A percentile compares a stretch with the other conserved stretches of the same genome.
phyloP scores from a whole-genome alignment of 2,888 invertebrate genomes.

The Prosopocoilus inquinatus region DNA sequence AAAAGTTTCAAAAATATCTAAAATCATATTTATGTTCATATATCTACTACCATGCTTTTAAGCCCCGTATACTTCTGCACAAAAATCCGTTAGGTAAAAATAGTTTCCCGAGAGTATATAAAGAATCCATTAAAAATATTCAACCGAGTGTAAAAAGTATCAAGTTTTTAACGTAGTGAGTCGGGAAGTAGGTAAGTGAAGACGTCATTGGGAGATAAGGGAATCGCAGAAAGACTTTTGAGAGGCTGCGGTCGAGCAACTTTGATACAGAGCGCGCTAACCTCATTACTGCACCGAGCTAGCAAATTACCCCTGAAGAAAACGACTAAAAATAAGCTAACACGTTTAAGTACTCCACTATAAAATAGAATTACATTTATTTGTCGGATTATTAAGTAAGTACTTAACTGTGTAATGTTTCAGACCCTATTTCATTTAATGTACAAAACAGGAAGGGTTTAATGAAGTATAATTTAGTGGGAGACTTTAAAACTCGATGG shows the following conservation, averaged over 20 bases:
- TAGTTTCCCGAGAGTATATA: slow-evolving; percentile 33
- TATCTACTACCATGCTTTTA: no score
- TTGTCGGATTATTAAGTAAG: slow-evolving; percentile 22
- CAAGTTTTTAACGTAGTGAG: slow-evolving; percentile 47
- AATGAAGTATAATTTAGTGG: slow-evolving; percentile 10
- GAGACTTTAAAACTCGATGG: not conserved
- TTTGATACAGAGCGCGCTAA: slow-evolving; percentile 33
- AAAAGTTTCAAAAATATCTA: no score
- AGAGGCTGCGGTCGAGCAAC: slow-evolving; percentile 34
- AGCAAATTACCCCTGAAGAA: slow-evolving; percentile 30
- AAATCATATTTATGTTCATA: no score
- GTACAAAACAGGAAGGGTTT: not conserved
- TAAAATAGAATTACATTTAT: slow-evolving; percentile 29
- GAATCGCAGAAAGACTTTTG: slow-evolving; percentile 40
- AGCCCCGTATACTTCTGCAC: slow-evolving; percentile 4
- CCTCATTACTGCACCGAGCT: slow-evolving; percentile 32
- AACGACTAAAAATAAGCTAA: slow-evolving; percentile 27
- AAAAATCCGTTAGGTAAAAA: slow-evolving; percentile 36
- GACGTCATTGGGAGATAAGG: slow-evolving; percentile 45
- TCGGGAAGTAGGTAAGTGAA: slow-evolving; percentile 44
- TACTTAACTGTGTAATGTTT: slow-evolving; percentile 22
- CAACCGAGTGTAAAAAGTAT: slow-evolving; percentile 50
- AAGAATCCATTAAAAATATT: slow-evolving; percentile 50
- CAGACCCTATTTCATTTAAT: slow-evolving; percentile 11
- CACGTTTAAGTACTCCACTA: slow-evolving; percentile 27